These are phyloP conservation scores for Procambarus clarkii DNA, from an alignment of 1,140 invertebrate species.

Conservation along the genomic window DNA sequence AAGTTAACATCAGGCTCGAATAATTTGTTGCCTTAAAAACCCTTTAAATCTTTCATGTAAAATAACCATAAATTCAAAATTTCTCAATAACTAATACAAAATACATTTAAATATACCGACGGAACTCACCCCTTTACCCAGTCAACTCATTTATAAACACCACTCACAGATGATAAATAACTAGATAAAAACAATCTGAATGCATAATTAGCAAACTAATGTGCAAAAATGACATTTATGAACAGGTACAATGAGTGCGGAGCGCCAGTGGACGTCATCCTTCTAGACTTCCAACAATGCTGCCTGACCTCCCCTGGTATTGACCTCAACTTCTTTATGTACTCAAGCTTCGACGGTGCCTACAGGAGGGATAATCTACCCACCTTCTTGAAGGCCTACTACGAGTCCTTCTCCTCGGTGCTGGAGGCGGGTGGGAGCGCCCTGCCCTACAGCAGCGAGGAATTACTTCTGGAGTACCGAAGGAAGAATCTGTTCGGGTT, in stretches of 20 bases:
- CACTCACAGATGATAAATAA: no score
- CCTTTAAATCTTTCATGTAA: no score
- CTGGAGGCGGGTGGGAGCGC: not conserved
- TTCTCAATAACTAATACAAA: no score
- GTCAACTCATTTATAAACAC: no score
- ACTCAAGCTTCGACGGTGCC: conserved; percentile 39
- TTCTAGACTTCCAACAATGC: conserved; percentile 57
- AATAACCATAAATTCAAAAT: no score
- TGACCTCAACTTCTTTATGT: conserved; percentile 60
- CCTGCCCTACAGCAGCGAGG: conserved; percentile 19
- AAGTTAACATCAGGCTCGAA: no score
- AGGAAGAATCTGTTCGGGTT: conserved; percentile 33
- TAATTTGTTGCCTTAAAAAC: no score
- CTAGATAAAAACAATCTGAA: no score
- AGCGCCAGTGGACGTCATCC: conserved; percentile 34
- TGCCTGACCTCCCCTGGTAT: conserved; percentile 44
- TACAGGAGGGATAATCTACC: conserved; percentile 31
- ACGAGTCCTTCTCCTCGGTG: conserved; percentile 12
- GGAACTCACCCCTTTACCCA: no score
- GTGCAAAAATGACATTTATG: no score
- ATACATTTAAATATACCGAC: no score
- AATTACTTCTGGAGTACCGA: conserved; percentile 44
- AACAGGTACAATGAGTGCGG: conserved; percentile 56
- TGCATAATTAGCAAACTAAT: no score
- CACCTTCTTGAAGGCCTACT: conserved; percentile 31